A percentile compares a stretch with the other conserved stretches of the same genome.
phyloP scores from a whole-genome alignment of 2,113 vertebrate genomes.

The Neopipo cinnamomea region DNA sequence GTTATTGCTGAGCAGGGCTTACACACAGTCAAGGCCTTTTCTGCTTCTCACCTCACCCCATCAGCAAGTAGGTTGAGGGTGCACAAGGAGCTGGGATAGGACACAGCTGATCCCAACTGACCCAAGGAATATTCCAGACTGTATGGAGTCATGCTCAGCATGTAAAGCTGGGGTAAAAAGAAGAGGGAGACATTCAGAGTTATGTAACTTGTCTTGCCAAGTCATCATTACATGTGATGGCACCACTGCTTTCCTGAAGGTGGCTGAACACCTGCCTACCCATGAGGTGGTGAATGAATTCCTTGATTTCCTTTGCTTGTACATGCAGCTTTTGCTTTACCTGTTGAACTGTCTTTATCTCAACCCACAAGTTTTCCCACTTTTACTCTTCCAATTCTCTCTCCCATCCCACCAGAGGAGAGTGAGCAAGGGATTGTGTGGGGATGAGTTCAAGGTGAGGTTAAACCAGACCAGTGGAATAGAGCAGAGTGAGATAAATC shows the following conservation, averaged over 20 bases:
- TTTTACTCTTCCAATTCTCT: neutral
- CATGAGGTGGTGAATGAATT: neutral
- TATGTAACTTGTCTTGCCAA: neutral
- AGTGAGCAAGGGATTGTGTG: neutral
- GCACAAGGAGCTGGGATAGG: no score
- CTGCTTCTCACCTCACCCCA: neutral
- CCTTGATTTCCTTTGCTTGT: neutral
- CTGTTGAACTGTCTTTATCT: neutral
- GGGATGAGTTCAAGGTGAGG: neutral
- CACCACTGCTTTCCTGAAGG: neutral
- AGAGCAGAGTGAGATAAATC: neutral
- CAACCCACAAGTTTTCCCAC: neutral
- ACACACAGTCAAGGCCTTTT: neutral
- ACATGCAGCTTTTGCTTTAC: neutral
- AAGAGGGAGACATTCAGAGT: neutral
- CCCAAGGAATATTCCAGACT: neutral
- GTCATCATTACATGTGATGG: no score
- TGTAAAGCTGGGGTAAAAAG: neutral
- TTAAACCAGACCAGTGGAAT: rapidly evolving
- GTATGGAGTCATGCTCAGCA: neutral
- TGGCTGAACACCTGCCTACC: neutral
- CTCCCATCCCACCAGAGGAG: neutral
- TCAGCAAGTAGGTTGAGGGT: no score
- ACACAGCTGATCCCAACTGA: neutral
- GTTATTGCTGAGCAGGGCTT: neutral